Evolutionary conservation across 2,888 invertebrate species (phyloP), one percentile per base, ranked within the genome.

Genomic region (Zygogramma bicolorata): DNA sequence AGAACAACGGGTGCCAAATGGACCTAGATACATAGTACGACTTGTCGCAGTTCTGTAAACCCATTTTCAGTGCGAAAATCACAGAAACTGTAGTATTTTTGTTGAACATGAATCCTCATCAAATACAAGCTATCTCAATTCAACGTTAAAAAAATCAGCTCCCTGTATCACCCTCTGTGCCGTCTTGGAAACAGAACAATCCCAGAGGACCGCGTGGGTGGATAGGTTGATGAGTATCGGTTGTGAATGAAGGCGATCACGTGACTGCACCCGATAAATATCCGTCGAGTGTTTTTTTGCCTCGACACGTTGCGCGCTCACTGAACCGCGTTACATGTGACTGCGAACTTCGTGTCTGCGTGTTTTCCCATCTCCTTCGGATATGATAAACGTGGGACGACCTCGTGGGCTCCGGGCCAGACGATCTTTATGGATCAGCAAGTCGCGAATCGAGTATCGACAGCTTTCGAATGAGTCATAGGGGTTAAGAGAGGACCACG

Each of bases 301-400:
- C 7, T 18, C 46, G 18, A 13, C 53, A 53, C 53, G 53, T 53
- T 53, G 53, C 53, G 18, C 15, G 6, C 53, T 53, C 27, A 25
- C 53, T 27, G 13, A 25, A 15, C 27, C 53, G 53, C n/a, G 53
- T 53, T 53, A 18, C 53, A 53, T 53, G 53, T 53, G 53, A 53
- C 53, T 53, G 53, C 15, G 53, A n/a, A n/a, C n/a, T 53, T 22
- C 53, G 53, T 53, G 53, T 53, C n/a, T 27, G 25, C 25, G 10
- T 53, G 53, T 53, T 53, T 27, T 53, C 53, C 4, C 27, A 27
- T 53, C 27, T 53, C 53, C n/a, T 13, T n/a, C 27, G 53, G 0
- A n/a, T 53, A 53, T 53, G 53, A 53, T 53, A 13, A 53, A 53
- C 53, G 53, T 53, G 53, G 53, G 53, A 22, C 53, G 53, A 13